Evolutionary conservation across 2,113 vertebrate species (phyloP).

Genomic region (Bos indicus): DNA sequence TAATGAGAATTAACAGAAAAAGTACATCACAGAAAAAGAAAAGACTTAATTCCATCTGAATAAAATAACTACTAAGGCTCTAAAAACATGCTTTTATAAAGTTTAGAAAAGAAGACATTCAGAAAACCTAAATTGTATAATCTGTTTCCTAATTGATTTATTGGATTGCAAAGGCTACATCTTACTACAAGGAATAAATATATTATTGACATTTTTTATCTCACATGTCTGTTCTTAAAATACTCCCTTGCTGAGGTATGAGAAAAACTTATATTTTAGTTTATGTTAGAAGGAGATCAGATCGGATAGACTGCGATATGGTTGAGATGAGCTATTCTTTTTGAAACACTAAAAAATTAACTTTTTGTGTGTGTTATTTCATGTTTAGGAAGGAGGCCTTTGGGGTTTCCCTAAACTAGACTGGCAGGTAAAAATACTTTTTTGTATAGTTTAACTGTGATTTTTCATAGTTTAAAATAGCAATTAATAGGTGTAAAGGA

Average conservation of each 20-base stretch:
- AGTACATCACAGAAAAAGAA: background rate
- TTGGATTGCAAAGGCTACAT: background rate
- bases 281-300: background rate
- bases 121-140: background rate
- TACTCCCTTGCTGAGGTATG: background rate
- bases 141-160: background rate
- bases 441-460: background rate
- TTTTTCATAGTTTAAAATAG: conserved; percentile 62
- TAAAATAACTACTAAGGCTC: rapidly evolving
- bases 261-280: background rate
- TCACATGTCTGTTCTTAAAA: background rate
- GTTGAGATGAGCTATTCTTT: background rate
- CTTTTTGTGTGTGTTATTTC: conserved; percentile 21
- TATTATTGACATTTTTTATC: background rate
- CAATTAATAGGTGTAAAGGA: conserved; percentile 52
- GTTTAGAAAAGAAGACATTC: rapidly evolving
- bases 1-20: background rate
- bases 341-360: background rate
- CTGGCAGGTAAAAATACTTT: conserved; percentile 32
- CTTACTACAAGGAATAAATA: background rate
- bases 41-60: background rate
- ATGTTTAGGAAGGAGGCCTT: background rate
- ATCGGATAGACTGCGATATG: background rate
- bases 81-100: background rate
- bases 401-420: background rate